phyloP scores from a whole-genome alignment of 1,140 invertebrate genomes.

The Nasonia giraulti region DNA sequence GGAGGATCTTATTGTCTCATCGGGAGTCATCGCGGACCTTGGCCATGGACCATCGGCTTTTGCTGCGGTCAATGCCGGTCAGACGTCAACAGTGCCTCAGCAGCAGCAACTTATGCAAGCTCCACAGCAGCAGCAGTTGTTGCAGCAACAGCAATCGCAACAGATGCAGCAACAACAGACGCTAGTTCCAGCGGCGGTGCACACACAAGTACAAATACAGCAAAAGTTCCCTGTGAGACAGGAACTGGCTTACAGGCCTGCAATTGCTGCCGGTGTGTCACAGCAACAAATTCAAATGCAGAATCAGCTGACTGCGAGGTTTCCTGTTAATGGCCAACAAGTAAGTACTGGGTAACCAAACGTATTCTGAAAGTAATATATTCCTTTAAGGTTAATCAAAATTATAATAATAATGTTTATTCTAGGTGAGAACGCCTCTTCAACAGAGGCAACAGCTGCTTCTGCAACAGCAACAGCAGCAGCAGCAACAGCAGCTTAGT shows the following conservation, averaged over 20 bases:
- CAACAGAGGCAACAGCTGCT: constrained; percentile 66
- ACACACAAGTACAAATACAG: constrained; percentile 66
- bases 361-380: not conserved
- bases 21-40: constrained; percentile 58
- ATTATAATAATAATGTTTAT: not conserved
- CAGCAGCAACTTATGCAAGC: constrained; percentile 51
- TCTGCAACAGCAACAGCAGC: constrained; percentile 66
- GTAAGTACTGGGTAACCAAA: constrained; percentile 15
- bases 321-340: constrained; percentile 70
- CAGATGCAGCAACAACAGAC: constrained; percentile 38
- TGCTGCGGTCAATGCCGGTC: constrained; percentile 67
- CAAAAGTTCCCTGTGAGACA: constrained; percentile 70
- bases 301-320: constrained; percentile 63
- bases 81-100: constrained; percentile 70
- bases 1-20: constrained; percentile 66
- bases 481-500: constrained; percentile 63
- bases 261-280: not conserved
- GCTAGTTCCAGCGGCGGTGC: constrained; percentile 53
- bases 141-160: constrained; percentile 53
- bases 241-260: constrained; percentile 65
- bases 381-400: not conserved
- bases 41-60: constrained; percentile 67
- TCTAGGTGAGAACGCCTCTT: constrained; percentile 59
- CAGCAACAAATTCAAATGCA: constrained; percentile 61
- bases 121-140: constrained; percentile 46